A percentile compares a stretch with the other conserved stretches of the same genome.
phyloP scores from a whole-genome alignment of 2,888 invertebrate genomes.

The Parelbella ahira region DNA sequence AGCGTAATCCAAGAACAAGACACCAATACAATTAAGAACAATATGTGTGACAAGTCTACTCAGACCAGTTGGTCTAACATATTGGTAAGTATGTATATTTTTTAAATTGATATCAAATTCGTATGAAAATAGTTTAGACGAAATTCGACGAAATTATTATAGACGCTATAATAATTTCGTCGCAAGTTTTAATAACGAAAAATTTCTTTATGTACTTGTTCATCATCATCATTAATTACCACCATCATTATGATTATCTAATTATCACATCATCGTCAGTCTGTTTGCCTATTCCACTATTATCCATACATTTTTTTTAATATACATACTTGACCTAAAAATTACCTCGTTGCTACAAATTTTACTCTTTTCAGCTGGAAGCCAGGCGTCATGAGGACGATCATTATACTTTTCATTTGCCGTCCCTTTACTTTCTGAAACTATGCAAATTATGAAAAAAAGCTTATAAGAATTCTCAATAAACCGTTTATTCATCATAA shows the following conservation, averaged over 20 bases:
- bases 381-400: constrained; percentile 49
- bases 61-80: constrained; percentile 57
- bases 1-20: background rate
- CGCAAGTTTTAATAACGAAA: too few relatives aligned
- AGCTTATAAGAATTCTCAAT: constrained; percentile 3
- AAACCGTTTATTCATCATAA: too few relatives aligned
- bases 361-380: constrained; percentile 50
- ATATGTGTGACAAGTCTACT: constrained; percentile 33
- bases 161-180: too few relatives aligned
- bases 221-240: too few relatives aligned
- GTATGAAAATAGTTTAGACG: too few relatives aligned
- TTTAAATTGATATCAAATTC: background rate
- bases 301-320: too few relatives aligned
- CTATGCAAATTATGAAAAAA: constrained; percentile 35
- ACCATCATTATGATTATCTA: too few relatives aligned
- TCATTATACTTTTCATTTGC: constrained; percentile 56
- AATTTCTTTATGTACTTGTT: too few relatives aligned
- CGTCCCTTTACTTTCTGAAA: constrained; percentile 48
- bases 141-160: too few relatives aligned
- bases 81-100: constrained; percentile 53
- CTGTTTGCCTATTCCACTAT: too few relatives aligned
- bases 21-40: constrained; percentile 1
- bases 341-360: background rate
- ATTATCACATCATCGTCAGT: too few relatives aligned
- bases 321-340: background rate